These are phyloP conservation scores for Neosalanx taihuensis DNA, from an alignment of 2,797 vertebrate genomes.

Conservation along the genomic window DNA sequence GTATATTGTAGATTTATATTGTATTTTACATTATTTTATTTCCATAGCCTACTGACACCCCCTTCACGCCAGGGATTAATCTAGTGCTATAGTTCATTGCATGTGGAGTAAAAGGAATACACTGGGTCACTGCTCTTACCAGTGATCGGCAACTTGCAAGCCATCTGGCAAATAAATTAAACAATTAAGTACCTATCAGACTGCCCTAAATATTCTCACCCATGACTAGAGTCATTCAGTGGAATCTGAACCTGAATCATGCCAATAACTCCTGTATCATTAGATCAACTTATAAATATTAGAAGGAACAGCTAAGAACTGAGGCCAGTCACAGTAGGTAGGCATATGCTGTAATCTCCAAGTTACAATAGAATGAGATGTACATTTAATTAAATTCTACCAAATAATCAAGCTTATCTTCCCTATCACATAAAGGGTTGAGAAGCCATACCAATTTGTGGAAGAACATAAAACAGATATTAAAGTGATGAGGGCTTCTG, in stretches of 20 bases:
- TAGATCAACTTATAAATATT: slow-evolving; percentile 24
- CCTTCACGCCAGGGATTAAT: not conserved
- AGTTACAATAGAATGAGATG: slow-evolving; percentile 38
- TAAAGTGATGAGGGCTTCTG: slow-evolving; percentile 23
- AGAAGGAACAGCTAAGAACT: slow-evolving; percentile 18
- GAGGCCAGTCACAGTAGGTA: slow-evolving; percentile 33
- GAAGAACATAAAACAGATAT: slow-evolving; percentile 45
- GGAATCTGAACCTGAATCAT: slow-evolving; percentile 36
- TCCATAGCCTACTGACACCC: too few relatives aligned
- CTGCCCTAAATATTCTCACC: slow-evolving; percentile 20
- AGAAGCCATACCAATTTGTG: slow-evolving; percentile 26
- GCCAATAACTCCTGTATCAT: slow-evolving; percentile 36
- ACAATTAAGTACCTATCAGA: slow-evolving; percentile 6
- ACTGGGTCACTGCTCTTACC: slow-evolving; percentile 1
- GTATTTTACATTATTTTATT: too few relatives aligned
- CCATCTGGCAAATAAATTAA: slow-evolving; percentile 13
- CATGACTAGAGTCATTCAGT: slow-evolving; percentile 23
- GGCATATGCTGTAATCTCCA: slow-evolving; percentile 26
- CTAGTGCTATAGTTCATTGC: not conserved
- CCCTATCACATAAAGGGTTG: slow-evolving; percentile 23
- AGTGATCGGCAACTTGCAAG: not conserved
- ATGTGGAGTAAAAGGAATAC: not conserved
- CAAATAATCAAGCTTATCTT: slow-evolving; percentile 48
- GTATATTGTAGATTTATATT: too few relatives aligned
- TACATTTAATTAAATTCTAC: slow-evolving; percentile 55